Evolutionary conservation across 2,113 vertebrate genomes (phyloP).

Genomic region (Paralichthys olivaceus): DNA sequence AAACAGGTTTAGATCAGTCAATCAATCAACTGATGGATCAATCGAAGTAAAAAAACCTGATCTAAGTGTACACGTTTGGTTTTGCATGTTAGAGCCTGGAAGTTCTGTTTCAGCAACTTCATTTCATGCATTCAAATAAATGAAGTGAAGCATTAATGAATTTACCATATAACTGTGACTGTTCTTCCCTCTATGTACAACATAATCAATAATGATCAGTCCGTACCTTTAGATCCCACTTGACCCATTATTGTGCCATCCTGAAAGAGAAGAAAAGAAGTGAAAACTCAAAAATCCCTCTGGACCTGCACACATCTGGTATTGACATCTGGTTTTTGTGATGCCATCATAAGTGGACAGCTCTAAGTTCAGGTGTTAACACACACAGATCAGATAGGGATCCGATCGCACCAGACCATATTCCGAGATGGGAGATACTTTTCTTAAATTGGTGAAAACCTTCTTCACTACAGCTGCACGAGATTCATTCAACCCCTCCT

Average conservation of each 20-base stretch:
- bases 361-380: too few species aligned
- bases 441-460: too few species aligned
- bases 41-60: neutral
- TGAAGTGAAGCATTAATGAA: neutral
- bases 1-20: constrained; percentile 5
- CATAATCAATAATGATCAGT: neutral
- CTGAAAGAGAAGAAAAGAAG: constrained; percentile 33
- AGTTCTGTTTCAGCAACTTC: neutral
- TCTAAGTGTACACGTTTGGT: neutral
- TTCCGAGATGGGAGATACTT: too few species aligned
- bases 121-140: neutral
- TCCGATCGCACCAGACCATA: too few species aligned
- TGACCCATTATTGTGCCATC: neutral
- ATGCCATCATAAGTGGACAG: too few species aligned
- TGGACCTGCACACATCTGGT: neutral
- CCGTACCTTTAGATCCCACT: constrained; percentile 23
- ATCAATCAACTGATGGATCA: neutral
- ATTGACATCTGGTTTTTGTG: neutral
- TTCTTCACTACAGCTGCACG: too few species aligned
- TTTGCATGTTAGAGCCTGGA: neutral
- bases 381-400: too few species aligned
- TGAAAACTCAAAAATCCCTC: neutral
- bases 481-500: too few species aligned
- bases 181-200: neutral
- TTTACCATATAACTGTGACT: neutral